Base-by-base conservation (phyloP, 2,888 invertebrate genomes). In the Polydrusus tereticollis region DNA sequence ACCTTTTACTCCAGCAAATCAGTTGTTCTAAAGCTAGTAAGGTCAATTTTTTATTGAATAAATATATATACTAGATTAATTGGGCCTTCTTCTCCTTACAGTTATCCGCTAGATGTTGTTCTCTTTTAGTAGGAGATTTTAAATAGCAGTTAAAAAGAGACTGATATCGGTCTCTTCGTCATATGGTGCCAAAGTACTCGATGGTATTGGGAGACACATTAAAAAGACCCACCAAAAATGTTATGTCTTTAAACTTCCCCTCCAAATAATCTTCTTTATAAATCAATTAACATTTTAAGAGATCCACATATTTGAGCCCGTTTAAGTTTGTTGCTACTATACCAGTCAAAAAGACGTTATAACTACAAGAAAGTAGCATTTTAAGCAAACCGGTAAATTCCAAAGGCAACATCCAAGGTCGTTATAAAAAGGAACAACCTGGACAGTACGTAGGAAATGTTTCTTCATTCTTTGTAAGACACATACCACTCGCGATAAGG, bases 331-430 rank as follows among this genome's bases (percentile, higher is more conserved):
- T 57, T 1, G 66, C 58, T 29, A 16, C 66, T 16, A 58, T 67
- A 23, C 66, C 66, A 18, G 58, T 58, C 18, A 67, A 21, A 58
- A 67, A 67, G 2, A 67, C 66, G 20, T 67, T 58, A 14, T 45
- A 67, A 47, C 58, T 45, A 67, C 36, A 67, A 58, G 43, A 58
- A 67, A 10, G 45, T 43, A 5, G 45, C 7, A 29, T 67, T 58
- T 36, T 67, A 58, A n/a, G 66, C 66, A 18, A 47, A 14, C n/a
- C 12, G n/a, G 20, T 67, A 67, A n/a, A 67, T n/a, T 6, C 47
- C 29, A 14, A 33, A 33, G 7, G 58, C 58, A 0, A 33, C 55
- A 5, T 45, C 45, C 20, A 20, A 2, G 7, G 18, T 20, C 33
- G 36, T n/a, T 47, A 67, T 20, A 8, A 10, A 14, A 16, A n/a